These are phyloP conservation scores for Parazoanthus swiftii DNA, from an alignment of 92 coral and sea anemone species.

Conservation along the genomic window DNA sequence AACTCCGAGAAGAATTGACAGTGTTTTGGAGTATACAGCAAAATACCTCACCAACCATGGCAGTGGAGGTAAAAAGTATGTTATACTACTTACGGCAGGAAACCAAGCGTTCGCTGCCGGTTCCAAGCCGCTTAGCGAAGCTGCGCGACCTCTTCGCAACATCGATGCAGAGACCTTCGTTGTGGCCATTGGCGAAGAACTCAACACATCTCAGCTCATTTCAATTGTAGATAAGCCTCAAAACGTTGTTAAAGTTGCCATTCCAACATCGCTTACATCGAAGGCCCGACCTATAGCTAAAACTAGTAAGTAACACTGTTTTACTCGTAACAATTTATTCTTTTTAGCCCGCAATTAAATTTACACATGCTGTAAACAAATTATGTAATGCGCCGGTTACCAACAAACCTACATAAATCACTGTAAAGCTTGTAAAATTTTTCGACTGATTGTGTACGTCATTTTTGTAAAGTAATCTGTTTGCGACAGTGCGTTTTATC, in stretches of 20 bases:
- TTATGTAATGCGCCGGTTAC: too few relatives aligned
- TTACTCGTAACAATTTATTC: not conserved
- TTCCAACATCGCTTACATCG: not conserved
- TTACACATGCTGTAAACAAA: not conserved
- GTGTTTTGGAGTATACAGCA: slow-evolving; percentile 15
- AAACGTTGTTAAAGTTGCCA: slow-evolving; percentile 19
- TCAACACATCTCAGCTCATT: not conserved
- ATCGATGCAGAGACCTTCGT: slow-evolving; percentile 33
- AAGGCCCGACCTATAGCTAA: slow-evolving; percentile 13
- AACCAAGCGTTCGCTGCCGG: not conserved
- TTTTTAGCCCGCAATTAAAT: not conserved
- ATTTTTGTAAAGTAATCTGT: too few relatives aligned
- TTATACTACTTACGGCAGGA: slow-evolving; percentile 28
- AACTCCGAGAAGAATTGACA: slow-evolving; percentile 24
- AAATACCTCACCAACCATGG: slow-evolving; percentile 25
- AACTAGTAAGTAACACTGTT: slow-evolving; percentile 6
- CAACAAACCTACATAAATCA: too few relatives aligned
- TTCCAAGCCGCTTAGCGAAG: slow-evolving; percentile 34
- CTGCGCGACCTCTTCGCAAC: slow-evolving; percentile 27
- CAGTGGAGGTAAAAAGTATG: slow-evolving; percentile 12
- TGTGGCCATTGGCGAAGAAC: slow-evolving; percentile 27
- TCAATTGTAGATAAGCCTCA: slow-evolving; percentile 21
- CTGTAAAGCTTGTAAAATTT: too few relatives aligned
- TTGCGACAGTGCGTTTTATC: too few relatives aligned
- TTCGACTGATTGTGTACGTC: too few relatives aligned